Evolutionary conservation across 2,797 vertebrate genomes (phyloP).

Genomic region (Rhinella marina): DNA sequence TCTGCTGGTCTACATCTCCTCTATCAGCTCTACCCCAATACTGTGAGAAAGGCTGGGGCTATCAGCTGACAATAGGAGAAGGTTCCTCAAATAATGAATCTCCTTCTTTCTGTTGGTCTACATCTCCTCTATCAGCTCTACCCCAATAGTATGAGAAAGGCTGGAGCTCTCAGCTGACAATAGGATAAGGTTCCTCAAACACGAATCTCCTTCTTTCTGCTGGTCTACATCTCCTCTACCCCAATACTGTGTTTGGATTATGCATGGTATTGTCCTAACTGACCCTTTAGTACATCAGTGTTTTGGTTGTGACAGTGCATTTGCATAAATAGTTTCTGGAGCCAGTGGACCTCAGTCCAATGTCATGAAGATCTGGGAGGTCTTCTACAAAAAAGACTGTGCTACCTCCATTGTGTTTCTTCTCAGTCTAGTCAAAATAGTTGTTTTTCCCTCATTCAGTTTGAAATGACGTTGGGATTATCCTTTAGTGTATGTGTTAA

Average conservation of each 20-base stretch:
- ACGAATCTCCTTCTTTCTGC: neutral
- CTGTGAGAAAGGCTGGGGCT: neutral
- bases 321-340: conserved; percentile 40
- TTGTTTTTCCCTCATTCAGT: conserved; percentile 83
- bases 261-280: neutral
- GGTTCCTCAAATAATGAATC: neutral
- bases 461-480: conserved; percentile 74
- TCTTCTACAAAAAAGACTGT: conserved; percentile 3
- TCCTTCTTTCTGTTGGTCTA: neutral
- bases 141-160: neutral
- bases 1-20: neutral
- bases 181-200: neutral
- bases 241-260: neutral
- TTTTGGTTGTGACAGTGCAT: conserved; percentile 21
- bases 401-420: conserved; percentile 1
- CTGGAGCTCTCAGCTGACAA: conserved; percentile 1
- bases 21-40: neutral
- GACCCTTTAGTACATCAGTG: neutral
- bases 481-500: conserved; percentile 74
- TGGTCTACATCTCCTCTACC: neutral
- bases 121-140: too few species aligned
- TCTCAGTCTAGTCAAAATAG: conserved; percentile 68
- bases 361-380: conserved; percentile 42
- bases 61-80: neutral
- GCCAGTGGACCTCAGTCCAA: conserved; percentile 21